Evolutionary conservation across 2,888 invertebrate genomes (phyloP), one percentile per base, ranked within the genome.

Genomic region (Nowickia ferox): DNA sequence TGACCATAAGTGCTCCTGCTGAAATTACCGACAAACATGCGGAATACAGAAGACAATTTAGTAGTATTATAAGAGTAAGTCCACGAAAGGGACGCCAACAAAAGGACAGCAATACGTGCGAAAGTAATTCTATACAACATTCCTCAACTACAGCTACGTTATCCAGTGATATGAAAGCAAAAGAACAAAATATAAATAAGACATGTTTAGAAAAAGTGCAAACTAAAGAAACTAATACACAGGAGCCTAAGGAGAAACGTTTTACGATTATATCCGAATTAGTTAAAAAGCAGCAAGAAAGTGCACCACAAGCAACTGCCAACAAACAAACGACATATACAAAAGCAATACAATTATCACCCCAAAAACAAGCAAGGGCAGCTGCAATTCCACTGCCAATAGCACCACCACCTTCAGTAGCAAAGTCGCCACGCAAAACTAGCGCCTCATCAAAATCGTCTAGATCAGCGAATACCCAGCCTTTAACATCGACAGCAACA

Each of bases 201-300:
- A 6, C 48, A 10, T 1, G 8, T 0, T 3, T 5, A 40, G 22
- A 72, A 61, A 71, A 53, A 22, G 11, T 46, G 4, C 51, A 38
- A 38, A 74, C 40, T 40, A 61, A 19, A 15, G 48, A 59, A 61
- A 8, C 9, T 3, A 42, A 15, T 5, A n/a, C 2, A 22, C 10
- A 4, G 74, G 17, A 53, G 30, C 42, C 22, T 44, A 83, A 63
- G 53, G 55, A 82, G 17, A 89, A 88, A 44, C 89, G 90, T 11
- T 92, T 91, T 61, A 92, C 92, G 0, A 88, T 89, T 85, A 90
- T 92, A 44, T 89, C 90, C 0, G 92, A 92, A 40, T 87, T 92
- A 46, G 89, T 92, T 10, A 87, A 79, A 61, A 88, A 88, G 19
- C 86, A 86, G n/a, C 69, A 86, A 48, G 63, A 40, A 40, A 38